Percentiles rank a stretch among this genome's conserved stretches.
These are phyloP conservation scores for Lycocorax pyrrhopterus DNA, from an alignment of 2,113 vertebrate genomes.

Conservation along the genomic window DNA sequence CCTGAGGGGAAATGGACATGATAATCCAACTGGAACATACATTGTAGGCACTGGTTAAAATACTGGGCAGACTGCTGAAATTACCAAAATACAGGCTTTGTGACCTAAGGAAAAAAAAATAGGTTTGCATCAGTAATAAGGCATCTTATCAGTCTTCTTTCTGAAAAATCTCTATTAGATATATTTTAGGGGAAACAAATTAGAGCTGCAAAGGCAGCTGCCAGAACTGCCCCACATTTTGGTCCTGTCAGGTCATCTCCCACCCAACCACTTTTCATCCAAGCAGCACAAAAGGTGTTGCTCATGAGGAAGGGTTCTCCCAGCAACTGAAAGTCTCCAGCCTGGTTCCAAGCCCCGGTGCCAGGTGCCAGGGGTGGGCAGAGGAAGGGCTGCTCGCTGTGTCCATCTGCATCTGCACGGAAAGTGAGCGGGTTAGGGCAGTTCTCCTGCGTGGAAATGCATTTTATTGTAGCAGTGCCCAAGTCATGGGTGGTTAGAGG, in stretches of 20 bases:
- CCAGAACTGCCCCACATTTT: neutral
- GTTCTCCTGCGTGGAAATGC: rapidly evolving
- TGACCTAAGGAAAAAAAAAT: neutral
- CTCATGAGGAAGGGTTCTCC: rapidly evolving
- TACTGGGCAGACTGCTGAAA: neutral
- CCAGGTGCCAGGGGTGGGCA: neutral
- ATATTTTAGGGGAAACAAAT: neutral
- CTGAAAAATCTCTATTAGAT: neutral
- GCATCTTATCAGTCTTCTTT: neutral
- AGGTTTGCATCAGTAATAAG: neutral
- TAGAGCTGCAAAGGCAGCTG: neutral
- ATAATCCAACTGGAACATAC: neutral
- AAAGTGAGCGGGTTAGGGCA: neutral
- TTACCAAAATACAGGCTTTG: neutral
- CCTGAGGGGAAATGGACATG: rapidly evolving
- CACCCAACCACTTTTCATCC: neutral
- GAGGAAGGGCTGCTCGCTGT: neutral
- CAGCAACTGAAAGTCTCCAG: neutral
- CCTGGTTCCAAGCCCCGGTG: rapidly evolving
- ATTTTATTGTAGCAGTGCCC: neutral
- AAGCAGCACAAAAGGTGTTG: neutral
- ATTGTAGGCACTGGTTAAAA: neutral
- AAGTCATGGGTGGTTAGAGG: neutral
- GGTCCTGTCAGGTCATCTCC: neutral
- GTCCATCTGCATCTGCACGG: neutral